Evolutionary conservation across 2,113 vertebrate species (phyloP), one percentile per base, ranked within the genome.

Genomic region (Aleadryas rufinucha): DNA sequence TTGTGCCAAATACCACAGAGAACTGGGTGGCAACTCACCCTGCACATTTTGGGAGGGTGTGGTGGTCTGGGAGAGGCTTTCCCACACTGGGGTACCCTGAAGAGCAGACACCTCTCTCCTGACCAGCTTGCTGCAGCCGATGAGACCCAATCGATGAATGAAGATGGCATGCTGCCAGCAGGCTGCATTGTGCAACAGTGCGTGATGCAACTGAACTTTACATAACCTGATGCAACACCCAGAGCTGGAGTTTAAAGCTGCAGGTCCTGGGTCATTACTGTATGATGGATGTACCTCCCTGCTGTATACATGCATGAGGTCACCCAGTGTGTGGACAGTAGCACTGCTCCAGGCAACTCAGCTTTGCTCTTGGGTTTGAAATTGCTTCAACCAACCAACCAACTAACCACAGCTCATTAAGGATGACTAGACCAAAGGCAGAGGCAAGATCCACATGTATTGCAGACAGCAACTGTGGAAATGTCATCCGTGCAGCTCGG

Each of bases 171-270:
- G 31, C 84, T 83, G 92, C 94, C 28, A 5, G 61, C 45, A 77
- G 69, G 78, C 87, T 37, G 63, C 33, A 3, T 96, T 96, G 96
- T 95, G 96, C 89, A 97, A 97, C 74, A 57, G 30, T 21, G 42
- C 0, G 4, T 97, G 97, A 97, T 97, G 97, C 97, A 97, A 97
- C 87, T 97, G 97, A 97, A 97, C 95, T 97, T 97, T 96, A 93
- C 80, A 97, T 95, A 97, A 97, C 93, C 94, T 97, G 97, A 97
- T 0, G 96, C 97, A 97, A 97, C 95, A 93, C 75, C 80, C 74
- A 52, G 57, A 84, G 89, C 71, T 74, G 75, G 81, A 78, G 91
- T 87, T 94, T 90, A 93, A 95, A 90, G 90, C 92, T 96, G 79
- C 85, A 95, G 69, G 78, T 92, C 72, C 89, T 80, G 79, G 77